Conservation (phyloP, 37 sponge, comb jelly and placozoan genomes). For the Aphrocallistes beatrix region DNA sequence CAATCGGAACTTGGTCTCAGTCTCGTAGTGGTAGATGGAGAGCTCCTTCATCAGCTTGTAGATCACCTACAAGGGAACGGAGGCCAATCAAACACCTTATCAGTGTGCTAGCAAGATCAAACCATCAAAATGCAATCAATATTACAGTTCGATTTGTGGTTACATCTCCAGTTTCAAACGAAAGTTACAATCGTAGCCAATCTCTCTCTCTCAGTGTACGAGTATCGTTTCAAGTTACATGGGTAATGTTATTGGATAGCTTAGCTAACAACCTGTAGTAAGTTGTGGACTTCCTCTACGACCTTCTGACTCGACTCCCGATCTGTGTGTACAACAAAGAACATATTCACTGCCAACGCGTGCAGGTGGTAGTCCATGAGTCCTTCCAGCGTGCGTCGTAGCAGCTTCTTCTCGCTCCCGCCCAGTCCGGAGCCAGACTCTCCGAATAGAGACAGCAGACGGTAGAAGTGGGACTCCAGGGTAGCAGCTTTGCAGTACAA, state of each 20-base stretch:
- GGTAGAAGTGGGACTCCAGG: not conserved
- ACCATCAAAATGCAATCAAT: too few relatives aligned
- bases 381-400: not conserved
- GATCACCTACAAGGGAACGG: not conserved
- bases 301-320: not conserved
- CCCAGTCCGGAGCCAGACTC: not conserved
- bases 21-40: constrained; percentile 3
- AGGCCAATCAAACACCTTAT: too few relatives aligned
- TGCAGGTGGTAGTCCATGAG: constrained; percentile 15
- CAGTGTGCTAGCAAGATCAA: too few relatives aligned
- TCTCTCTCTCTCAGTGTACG: too few relatives aligned
- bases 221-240: too few relatives aligned
- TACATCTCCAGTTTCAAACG: too few relatives aligned
- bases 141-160: too few relatives aligned
- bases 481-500: not conserved
- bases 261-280: not conserved
- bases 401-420: not conserved
- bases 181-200: too few relatives aligned
- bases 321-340: not conserved
- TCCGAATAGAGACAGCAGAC: not conserved
- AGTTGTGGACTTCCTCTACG: not conserved
- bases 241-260: too few relatives aligned
- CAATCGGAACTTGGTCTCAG: not conserved
- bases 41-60: constrained; percentile 2
- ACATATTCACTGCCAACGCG: not conserved